phyloP scores from a whole-genome alignment of 2,888 invertebrate species.

The Augochlorella aurata region DNA sequence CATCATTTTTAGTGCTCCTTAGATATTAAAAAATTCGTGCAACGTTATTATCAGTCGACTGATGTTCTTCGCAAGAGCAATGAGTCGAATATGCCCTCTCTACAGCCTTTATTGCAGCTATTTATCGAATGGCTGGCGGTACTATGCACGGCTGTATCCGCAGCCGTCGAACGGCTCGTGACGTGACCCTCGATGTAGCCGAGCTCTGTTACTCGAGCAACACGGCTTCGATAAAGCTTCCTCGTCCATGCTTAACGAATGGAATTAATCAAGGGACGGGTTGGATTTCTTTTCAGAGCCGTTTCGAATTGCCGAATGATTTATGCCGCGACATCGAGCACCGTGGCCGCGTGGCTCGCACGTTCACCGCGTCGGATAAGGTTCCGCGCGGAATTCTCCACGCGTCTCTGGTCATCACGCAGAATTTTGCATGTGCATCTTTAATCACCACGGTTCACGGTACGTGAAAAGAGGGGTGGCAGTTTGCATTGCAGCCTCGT shows the following conservation, averaged over 20 bases:
- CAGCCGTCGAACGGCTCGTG: background rate
- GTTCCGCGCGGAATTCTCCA: slow-evolving; percentile 48
- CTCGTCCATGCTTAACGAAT: slow-evolving; percentile 38
- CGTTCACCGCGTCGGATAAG: slow-evolving; percentile 40
- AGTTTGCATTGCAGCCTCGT: slow-evolving; percentile 56
- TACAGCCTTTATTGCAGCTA: background rate
- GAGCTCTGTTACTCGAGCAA: slow-evolving; percentile 10
- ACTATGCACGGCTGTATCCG: background rate
- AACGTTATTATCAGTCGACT: background rate
- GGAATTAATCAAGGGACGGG: slow-evolving; percentile 44
- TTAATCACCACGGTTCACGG: slow-evolving; percentile 63
- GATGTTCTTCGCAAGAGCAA: background rate
- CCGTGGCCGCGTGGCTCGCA: background rate
- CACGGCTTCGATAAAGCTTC: slow-evolving; percentile 20
- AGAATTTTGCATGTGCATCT: slow-evolving; percentile 62
- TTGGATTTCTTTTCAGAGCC: slow-evolving; percentile 45
- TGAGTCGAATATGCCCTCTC: background rate
- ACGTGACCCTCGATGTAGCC: background rate
- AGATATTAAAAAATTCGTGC: background rate
- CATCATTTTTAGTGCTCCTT: too few relatives aligned
- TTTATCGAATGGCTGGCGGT: background rate
- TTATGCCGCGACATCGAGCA: slow-evolving; percentile 44
- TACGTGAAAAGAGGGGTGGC: slow-evolving; percentile 56
- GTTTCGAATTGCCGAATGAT: slow-evolving; percentile 55
- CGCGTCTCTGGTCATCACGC: slow-evolving; percentile 42